Base-by-base conservation (phyloP, 2,888 invertebrate genomes). In the Pasiphila rectangulata region DNA sequence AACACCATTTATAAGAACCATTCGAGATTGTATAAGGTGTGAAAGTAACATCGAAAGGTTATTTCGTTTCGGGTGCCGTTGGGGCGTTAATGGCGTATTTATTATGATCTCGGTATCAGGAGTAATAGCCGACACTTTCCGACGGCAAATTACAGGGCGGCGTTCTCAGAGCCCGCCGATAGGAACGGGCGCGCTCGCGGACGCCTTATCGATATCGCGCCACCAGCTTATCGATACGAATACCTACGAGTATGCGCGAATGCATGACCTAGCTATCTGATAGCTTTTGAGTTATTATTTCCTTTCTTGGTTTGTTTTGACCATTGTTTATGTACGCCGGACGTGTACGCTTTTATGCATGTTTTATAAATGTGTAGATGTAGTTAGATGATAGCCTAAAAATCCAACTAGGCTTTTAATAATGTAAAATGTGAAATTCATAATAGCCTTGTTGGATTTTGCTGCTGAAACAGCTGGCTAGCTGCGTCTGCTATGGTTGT, bases 41-140 rank as follows among this genome's bases (percentile, higher is more conserved):
- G 53, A 56, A 56, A 56, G 59, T 56, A 53, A 56, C 50, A 50
- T 64, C 61, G 65, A 73, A 73, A 70, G 72, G 74, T 78, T 80
- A 75, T 76, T 81, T 75, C 81, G 79, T 84, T 85, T 86, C 83
- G 86, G 83, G 83, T 82, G 83, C 79, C 81, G 75, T 67, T 79
- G 84, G 83, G 87, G 86, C 86, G 88, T 86, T 87, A 86, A 87
- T 87, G 83, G 88, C 77, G 85, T 87, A 87, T 87, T 87, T 88
- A 88, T 88, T 87, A 88, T 87, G 87, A 87, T 88, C 85, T 81
- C 79, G 83, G 85, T 85, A 87, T 87, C 86, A 83, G 80, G 79
- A 70, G 83, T 86, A 88, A 87, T 88, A 83, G 85, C 86, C 86
- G 82, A 84, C 87, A 88, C 87, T 88, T 82, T 83, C 83, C 77